Evolutionary conservation across 1,140 invertebrate genomes (phyloP).

Genomic region (Cyclina sinensis): DNA sequence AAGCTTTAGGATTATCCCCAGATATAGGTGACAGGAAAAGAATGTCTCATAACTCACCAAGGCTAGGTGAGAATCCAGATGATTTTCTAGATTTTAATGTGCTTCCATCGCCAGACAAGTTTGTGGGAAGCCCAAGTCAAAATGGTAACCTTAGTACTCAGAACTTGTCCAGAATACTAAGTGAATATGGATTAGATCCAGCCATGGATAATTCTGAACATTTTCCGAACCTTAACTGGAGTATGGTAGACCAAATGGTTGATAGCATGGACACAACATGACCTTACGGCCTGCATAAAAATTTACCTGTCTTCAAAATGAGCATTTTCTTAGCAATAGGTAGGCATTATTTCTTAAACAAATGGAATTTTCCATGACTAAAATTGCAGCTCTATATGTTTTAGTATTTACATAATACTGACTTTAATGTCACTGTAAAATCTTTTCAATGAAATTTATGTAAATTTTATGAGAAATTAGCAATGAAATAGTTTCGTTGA

Average conservation of each 20-base stretch:
- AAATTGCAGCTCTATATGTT: too few relatives aligned
- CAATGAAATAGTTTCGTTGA: too few relatives aligned
- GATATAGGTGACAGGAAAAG: constrained; percentile 25
- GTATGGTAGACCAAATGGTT: constrained; percentile 59
- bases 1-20: constrained; percentile 42
- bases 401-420: too few relatives aligned
- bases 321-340: background rate
- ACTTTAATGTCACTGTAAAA: too few relatives aligned
- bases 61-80: background rate
- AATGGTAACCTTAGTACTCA: constrained; percentile 24
- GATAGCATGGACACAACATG: constrained; percentile 49
- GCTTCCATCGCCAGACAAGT: constrained; percentile 50
- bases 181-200: constrained; percentile 64
- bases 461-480: too few relatives aligned
- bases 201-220: constrained; percentile 60
- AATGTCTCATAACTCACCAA: constrained; percentile 4
- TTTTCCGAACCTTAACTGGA: constrained; percentile 67
- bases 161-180: constrained; percentile 64
- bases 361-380: too few relatives aligned
- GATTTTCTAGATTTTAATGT: constrained; percentile 57
- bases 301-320: background rate
- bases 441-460: too few relatives aligned
- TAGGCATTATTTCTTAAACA: too few relatives aligned
- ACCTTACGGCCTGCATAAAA: background rate
- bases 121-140: constrained; percentile 22